A percentile compares a stretch with the other conserved stretches of the same genome.
Conservation (phyloP, 1,140 invertebrate genomes). For the Cepaea nemoralis region DNA sequence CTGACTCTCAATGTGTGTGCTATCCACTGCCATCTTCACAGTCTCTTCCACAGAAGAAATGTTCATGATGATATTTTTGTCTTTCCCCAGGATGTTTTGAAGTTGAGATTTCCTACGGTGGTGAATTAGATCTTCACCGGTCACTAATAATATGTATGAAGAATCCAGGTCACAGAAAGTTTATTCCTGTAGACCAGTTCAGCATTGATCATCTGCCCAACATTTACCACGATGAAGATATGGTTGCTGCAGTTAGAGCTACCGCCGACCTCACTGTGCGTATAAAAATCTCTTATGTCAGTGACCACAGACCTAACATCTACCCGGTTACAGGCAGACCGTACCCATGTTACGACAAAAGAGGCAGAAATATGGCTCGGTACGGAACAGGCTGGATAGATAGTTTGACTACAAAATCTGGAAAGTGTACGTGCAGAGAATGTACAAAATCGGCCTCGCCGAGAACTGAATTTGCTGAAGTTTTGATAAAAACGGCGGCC, state of each 20-base stretch:
- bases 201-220: neutral
- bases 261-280: neutral
- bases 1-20: no score
- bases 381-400: neutral
- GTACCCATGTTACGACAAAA: neutral
- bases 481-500: neutral
- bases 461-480: neutral
- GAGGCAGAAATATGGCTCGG: neutral
- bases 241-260: neutral
- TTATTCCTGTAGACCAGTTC: neutral
- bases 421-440: neutral
- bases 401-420: neutral
- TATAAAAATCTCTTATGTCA: neutral
- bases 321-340: neutral
- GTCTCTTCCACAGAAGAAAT: no score
- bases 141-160: neutral
- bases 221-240: neutral
- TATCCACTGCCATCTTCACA: no score
- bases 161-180: conserved; percentile 7
- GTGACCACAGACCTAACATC: neutral
- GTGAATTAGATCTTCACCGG: neutral
- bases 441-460: neutral
- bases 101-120: neutral
- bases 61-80: neutral
- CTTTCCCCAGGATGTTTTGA: neutral